Base-by-base conservation (phyloP, 2,888 invertebrate genomes). In the Luperina nickerlii region DNA sequence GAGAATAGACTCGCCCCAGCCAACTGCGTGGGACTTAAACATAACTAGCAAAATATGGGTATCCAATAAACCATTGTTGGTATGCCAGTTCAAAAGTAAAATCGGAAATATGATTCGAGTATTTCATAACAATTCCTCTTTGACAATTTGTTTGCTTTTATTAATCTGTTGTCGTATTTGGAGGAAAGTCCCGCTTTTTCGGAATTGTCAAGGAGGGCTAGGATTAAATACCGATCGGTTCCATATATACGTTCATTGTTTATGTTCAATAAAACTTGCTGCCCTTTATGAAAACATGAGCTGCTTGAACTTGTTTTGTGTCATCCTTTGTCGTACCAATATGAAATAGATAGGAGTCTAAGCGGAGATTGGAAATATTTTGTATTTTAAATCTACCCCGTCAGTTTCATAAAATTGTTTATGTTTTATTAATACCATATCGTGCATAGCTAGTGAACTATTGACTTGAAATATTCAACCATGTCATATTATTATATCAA, bases 231-330 rank as follows among this genome's bases (percentile, higher is more conserved):
- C 48, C 42, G 70, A 86, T 74, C 24, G 32, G 32, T 72, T 45
- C 54, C 65, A 24, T 48, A 38, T 38, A 38, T 69, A 66, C 45
- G 24, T 38, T 42, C 7, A n/a, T 68, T 69, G n/a, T 77, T 81
- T 74, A 62, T 75, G 42, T 65, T 62, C 48, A 63, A 76, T 81
- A 81, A 68, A 84, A 77, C 67, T 75, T 68, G 27, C 24, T 48
- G 70, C 18, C 65, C 48, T 85, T 72, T 69, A 78, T 73, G 54
- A 78, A 84, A 87, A 76, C 62, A 83, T 66, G 74, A 54, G 60
- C 62, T 70, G 66, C 54, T 79, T 54, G 65, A 48, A 8, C 67
- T 80, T 79, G 69, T 67, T 38, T 70, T 32, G 15, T 68, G 69
- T 74, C 76, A 72, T 79, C 70, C 68, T 66, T 74, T 83, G 66